A percentile compares a stretch with the other conserved stretches of the same genome.
Conservation (phyloP, 2,113 vertebrate genomes). For the Petroica traversi region DNA sequence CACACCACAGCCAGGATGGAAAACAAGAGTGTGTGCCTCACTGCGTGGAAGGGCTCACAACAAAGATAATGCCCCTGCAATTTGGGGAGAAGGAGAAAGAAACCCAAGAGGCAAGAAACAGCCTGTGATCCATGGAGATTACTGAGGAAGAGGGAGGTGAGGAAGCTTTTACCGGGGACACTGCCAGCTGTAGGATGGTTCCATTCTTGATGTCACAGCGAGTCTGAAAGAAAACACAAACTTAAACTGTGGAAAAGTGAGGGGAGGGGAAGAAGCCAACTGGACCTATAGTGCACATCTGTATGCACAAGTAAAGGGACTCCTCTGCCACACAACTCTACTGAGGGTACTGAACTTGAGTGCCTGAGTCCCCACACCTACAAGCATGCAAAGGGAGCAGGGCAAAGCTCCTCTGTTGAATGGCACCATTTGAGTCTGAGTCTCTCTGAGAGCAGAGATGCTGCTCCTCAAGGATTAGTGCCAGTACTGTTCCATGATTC, state of each 20-base stretch:
- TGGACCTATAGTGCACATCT: not conserved
- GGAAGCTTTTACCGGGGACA: slow-evolving; percentile 84
- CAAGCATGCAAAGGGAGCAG: not conserved
- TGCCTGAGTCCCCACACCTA: not conserved
- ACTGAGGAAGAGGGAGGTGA: not conserved
- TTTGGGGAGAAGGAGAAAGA: not conserved
- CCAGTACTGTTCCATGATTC: not conserved
- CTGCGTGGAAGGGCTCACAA: not conserved
- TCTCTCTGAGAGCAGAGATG: not conserved
- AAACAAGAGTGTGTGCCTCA: not conserved
- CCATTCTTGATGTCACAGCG: slow-evolving; percentile 98
- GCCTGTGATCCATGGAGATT: not conserved
- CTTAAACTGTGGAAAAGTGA: not conserved
- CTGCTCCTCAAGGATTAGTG: not conserved
- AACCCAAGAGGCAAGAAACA: not conserved
- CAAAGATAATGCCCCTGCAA: not conserved
- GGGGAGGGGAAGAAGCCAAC: not conserved
- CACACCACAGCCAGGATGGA: not conserved
- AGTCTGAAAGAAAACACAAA: slow-evolving; percentile 78
- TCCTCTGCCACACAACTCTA: not conserved
- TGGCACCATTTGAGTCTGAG: not conserved
- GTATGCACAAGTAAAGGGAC: not conserved
- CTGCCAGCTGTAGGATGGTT: slow-evolving; percentile 92
- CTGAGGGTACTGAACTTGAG: not conserved
- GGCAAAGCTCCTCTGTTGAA: not conserved